Percentiles rank a stretch among this genome's conserved stretches.
phyloP scores from a whole-genome alignment of 2,888 invertebrate genomes.

The Gisinianus flammeolus region DNA sequence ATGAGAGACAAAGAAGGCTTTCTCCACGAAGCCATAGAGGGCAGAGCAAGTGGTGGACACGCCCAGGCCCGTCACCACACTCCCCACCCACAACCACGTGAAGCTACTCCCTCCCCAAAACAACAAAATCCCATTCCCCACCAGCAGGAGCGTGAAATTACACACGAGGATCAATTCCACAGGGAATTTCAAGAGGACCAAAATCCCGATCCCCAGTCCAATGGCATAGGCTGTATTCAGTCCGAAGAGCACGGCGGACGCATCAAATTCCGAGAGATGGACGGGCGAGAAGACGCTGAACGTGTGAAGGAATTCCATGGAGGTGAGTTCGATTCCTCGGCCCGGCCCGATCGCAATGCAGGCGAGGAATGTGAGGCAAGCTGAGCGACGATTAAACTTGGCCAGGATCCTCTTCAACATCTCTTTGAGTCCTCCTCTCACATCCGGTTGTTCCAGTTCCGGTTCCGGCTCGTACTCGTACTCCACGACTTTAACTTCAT shows the following conservation, averaged over 20 bases:
- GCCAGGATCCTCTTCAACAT: neutral
- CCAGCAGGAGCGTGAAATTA: neutral
- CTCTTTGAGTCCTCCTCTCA: neutral
- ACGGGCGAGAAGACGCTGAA: slow-evolving; percentile 17
- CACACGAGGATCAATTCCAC: neutral
- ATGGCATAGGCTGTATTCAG: slow-evolving; percentile 14
- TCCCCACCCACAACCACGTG: slow-evolving; percentile 16
- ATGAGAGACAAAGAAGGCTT: slow-evolving; percentile 43
- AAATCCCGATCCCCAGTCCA: slow-evolving; percentile 13
- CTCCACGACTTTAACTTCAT: neutral
- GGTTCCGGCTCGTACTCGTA: too few species aligned
- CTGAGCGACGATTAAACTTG: neutral
- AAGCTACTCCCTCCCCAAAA: neutral
- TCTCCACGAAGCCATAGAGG: slow-evolving; percentile 45
- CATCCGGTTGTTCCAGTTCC: neutral
- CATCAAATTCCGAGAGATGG: slow-evolving; percentile 4
- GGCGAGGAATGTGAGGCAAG: slow-evolving; percentile 37
- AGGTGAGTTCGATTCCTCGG: slow-evolving; percentile 43
- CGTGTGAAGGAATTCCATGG: slow-evolving; percentile 17
- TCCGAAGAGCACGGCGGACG: slow-evolving; percentile 9
- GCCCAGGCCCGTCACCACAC: slow-evolving; percentile 39
- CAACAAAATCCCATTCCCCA: slow-evolving; percentile 3
- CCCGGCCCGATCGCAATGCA: slow-evolving; percentile 40
- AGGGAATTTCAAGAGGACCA: slow-evolving; percentile 15
- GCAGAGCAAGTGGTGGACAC: slow-evolving; percentile 38